A percentile compares a stretch with the other conserved stretches of the same genome.
Evolutionary conservation across 2,797 vertebrate species (phyloP).

Genomic region (Anolis apletophallus): DNA sequence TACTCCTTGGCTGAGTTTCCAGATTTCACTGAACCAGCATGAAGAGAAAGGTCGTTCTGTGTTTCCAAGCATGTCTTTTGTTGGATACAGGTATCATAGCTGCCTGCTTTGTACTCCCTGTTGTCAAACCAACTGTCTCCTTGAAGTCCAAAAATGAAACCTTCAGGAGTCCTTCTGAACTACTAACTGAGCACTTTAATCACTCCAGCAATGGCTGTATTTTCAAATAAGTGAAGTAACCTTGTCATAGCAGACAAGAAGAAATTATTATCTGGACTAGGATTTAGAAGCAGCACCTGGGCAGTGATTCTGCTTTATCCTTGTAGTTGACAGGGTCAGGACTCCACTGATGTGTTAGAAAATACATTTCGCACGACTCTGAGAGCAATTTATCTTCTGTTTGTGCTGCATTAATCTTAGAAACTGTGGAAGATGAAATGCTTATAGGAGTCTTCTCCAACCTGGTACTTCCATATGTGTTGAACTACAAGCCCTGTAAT

Average conservation of each 20-base stretch:
- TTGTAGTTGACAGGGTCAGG: conserved; percentile 45
- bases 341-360: conserved; percentile 42
- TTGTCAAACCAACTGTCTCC: conserved; percentile 46
- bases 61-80: conserved; percentile 44
- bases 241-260: conserved; percentile 48
- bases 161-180: conserved; percentile 34
- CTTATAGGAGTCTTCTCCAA: neutral
- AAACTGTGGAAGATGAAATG: conserved; percentile 43
- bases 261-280: conserved; percentile 51
- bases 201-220: conserved; percentile 46
- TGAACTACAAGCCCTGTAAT: neutral
- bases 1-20: neutral
- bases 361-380: conserved; percentile 52
- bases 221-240: conserved; percentile 52
- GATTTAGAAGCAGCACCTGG: conserved; percentile 35
- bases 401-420: conserved; percentile 45
- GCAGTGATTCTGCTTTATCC: conserved; percentile 50
- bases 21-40: conserved; percentile 29
- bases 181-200: conserved; percentile 52
- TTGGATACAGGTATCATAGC: conserved; percentile 33
- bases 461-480: neutral
- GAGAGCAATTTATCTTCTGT: conserved; percentile 60
- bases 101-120: neutral
- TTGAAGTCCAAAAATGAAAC: conserved; percentile 27
- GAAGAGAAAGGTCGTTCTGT: conserved; percentile 8